phyloP scores from a whole-genome alignment of 2,113 vertebrate species.

The Crypturellus undulatus region DNA sequence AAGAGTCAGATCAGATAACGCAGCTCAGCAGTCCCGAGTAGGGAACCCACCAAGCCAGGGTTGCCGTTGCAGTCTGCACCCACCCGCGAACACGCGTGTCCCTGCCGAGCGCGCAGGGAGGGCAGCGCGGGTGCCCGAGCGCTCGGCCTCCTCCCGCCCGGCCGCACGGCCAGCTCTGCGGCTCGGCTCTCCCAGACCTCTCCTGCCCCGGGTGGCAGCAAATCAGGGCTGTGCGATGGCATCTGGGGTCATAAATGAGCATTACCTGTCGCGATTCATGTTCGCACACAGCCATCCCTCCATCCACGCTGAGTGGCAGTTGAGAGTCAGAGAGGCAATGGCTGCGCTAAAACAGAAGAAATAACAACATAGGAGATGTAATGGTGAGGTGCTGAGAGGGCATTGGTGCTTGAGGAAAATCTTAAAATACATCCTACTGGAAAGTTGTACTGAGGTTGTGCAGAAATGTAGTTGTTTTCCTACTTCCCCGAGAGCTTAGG shows the following conservation, averaged over 20 bases:
- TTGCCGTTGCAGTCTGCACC: background rate
- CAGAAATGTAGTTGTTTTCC: background rate
- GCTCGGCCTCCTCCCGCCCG: too few relatives aligned
- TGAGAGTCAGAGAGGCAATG: background rate
- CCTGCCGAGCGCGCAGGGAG: too few relatives aligned
- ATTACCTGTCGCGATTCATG: conserved; percentile 1
- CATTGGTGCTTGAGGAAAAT: background rate
- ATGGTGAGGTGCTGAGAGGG: background rate
- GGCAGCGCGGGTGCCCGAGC: too few relatives aligned
- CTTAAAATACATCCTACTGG: background rate
- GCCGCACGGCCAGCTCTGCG: too few relatives aligned
- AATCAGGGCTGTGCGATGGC: background rate
- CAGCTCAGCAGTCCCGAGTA: background rate
- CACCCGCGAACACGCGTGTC: background rate
- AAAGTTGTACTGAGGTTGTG: background rate
- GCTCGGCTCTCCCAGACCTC: too few relatives aligned
- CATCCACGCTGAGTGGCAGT: background rate
- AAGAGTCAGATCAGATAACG: background rate
- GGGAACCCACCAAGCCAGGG: background rate
- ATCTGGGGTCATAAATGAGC: conserved; percentile 31
- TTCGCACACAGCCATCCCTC: background rate
- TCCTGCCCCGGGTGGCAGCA: background rate
- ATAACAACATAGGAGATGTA: background rate
- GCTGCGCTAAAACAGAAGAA: background rate
- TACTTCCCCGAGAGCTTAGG: background rate